A percentile compares a stretch with the other conserved stretches of the same genome.
These are phyloP conservation scores for Mastigias papua DNA, from an alignment of 30 jellyfish, hydroid and myxozoan species.

Conservation along the genomic window DNA sequence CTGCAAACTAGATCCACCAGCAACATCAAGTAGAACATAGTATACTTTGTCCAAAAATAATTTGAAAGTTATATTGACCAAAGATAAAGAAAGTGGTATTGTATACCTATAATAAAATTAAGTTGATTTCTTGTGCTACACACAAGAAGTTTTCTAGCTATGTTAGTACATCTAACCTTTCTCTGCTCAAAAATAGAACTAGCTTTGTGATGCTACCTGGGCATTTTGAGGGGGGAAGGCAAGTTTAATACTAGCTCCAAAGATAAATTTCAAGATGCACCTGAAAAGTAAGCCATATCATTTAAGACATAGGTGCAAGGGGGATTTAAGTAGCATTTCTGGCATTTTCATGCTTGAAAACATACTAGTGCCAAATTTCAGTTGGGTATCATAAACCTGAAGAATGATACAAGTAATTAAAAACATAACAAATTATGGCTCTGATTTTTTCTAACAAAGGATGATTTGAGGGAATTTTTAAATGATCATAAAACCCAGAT, in stretches of 20 bases:
- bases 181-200: neutral
- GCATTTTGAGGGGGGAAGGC: slow-evolving; percentile 45
- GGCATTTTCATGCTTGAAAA: neutral
- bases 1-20: slow-evolving; percentile 12
- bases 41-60: slow-evolving; percentile 8
- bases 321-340: neutral
- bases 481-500: slow-evolving; percentile 8
- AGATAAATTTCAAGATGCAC: slow-evolving; percentile 8
- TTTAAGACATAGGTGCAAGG: neutral
- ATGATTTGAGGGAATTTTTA: neutral
- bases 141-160: neutral
- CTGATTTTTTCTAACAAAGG: neutral
- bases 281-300: neutral
- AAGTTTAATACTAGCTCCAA: neutral
- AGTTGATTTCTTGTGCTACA: neutral
- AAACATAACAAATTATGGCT: neutral
- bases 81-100: neutral
- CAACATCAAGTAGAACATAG: slow-evolving; percentile 4
- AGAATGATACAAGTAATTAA: neutral
- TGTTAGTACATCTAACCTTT: slow-evolving; percentile 8
- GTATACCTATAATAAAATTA: neutral
- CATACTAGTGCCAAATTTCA: neutral
- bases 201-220: slow-evolving; percentile 19
- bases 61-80: neutral
- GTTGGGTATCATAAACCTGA: neutral